phyloP scores from a whole-genome alignment of 2,888 invertebrate species.

The Megalurothrips usitatus region DNA sequence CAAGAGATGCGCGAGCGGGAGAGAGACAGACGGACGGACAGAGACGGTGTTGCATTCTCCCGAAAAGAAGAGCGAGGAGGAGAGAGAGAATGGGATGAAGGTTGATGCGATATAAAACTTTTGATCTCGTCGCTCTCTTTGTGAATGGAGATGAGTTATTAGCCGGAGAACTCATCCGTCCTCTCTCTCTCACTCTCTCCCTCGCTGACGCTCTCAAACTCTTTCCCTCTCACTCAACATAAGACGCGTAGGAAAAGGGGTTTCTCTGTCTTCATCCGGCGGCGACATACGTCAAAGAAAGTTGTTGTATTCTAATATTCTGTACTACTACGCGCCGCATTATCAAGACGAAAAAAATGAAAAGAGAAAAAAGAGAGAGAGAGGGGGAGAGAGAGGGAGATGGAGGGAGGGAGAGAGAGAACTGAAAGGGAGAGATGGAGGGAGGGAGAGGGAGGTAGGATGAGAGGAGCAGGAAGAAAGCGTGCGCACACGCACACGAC shows the following conservation, averaged over 20 bases:
- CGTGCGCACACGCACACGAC: not conserved
- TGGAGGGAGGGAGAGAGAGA: no score
- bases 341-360: no score
- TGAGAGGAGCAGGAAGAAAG: not conserved
- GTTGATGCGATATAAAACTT: slow-evolving; percentile 24
- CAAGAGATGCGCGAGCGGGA: not conserved
- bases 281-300: no score
- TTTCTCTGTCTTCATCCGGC: no score
- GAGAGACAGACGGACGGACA: not conserved
- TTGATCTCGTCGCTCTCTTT: slow-evolving; percentile 22
- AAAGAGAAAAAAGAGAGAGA: not conserved
- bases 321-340: no score
- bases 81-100: not conserved
- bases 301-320: no score
- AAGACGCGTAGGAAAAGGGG: no score
- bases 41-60: not conserved
- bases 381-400: not conserved
- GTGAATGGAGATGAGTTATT: slow-evolving; percentile 26
- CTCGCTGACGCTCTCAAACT: not conserved
- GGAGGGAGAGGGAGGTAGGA: not conserved
- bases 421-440: not conserved
- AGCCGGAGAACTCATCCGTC: not conserved
- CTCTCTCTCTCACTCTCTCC: no score
- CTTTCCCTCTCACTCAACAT: not conserved
- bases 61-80: not conserved